A percentile compares a stretch with the other conserved stretches of the same genome.
These are phyloP conservation scores for Eilema caniola DNA, from an alignment of 2,888 invertebrate species.

Conservation along the genomic window DNA sequence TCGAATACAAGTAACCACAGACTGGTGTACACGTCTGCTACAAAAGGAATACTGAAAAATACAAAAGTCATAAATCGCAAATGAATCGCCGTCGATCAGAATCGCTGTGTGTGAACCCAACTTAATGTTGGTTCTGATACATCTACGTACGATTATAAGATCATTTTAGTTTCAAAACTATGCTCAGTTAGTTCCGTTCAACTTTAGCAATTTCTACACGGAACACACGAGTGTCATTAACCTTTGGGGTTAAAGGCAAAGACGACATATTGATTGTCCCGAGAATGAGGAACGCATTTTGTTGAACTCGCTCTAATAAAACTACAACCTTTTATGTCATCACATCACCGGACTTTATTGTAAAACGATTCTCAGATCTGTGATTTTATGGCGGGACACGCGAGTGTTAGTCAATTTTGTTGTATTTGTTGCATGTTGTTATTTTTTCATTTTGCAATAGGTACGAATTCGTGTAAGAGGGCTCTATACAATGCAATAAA, in stretches of 20 bases:
- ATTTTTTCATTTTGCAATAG: not conserved
- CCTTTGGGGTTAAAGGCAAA: slow-evolving; percentile 20
- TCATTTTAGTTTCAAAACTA: not conserved
- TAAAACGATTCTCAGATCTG: slow-evolving; percentile 51
- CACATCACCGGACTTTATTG: slow-evolving; percentile 45
- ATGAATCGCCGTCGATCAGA: too few relatives aligned
- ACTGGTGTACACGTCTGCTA: too few relatives aligned
- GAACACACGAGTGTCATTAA: slow-evolving; percentile 22
- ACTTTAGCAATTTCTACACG: slow-evolving; percentile 4
- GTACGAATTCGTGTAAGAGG: not conserved
- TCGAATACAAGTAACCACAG: too few relatives aligned
- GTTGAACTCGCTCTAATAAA: slow-evolving; percentile 39
- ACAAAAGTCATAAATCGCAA: too few relatives aligned
- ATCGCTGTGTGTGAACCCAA: too few relatives aligned
- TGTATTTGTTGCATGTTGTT: slow-evolving; percentile 1
- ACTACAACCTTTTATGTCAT: slow-evolving; percentile 42
- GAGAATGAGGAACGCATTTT: slow-evolving; percentile 30
- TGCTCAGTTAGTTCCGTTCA: not conserved
- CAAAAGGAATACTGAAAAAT: too few relatives aligned
- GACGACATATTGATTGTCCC: slow-evolving; percentile 19
- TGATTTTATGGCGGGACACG: slow-evolving; percentile 38
- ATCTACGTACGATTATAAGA: not conserved
- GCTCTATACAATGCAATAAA: not conserved
- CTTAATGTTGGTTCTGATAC: not conserved
- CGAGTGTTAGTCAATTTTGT: slow-evolving; percentile 21